Conservation (phyloP, 2,888 invertebrate genomes). For the Zygogramma bicolorata region DNA sequence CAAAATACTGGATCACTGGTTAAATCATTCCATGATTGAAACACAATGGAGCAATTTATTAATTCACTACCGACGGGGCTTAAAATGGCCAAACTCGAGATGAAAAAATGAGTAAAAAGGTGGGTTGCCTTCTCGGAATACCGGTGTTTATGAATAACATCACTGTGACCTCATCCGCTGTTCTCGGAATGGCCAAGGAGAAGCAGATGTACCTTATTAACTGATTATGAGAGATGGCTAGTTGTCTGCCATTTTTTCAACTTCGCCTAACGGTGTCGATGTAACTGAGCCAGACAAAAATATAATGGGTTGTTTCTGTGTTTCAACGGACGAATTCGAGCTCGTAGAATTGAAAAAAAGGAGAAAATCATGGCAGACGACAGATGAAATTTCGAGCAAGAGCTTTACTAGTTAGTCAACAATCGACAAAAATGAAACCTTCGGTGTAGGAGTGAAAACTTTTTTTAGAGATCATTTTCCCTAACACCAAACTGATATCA, state of each 20-base stretch:
- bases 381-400: too few species aligned
- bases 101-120: background rate
- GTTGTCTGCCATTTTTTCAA: background rate
- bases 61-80: background rate
- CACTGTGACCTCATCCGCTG: conserved; percentile 13
- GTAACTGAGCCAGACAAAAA: background rate
- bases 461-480: too few species aligned
- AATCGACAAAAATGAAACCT: too few species aligned
- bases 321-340: background rate
- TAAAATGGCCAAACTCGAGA: background rate
- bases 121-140: background rate
- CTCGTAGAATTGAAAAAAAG: background rate
- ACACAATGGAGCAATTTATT: background rate
- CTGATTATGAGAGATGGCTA: background rate
- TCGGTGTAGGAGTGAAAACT: too few species aligned
- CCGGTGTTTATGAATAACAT: conserved; percentile 11
- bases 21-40: background rate
- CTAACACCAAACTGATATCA: too few species aligned
- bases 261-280: background rate
- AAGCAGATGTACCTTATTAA: conserved; percentile 17
- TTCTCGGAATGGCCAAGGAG: conserved; percentile 16
- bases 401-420: too few species aligned
- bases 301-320: background rate
- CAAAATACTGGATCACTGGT: too few species aligned
- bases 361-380: background rate